Evolutionary conservation across 37 sponge, comb jelly and placozoan species (phyloP).

Genomic region (Cladorhizidae sp.): DNA sequence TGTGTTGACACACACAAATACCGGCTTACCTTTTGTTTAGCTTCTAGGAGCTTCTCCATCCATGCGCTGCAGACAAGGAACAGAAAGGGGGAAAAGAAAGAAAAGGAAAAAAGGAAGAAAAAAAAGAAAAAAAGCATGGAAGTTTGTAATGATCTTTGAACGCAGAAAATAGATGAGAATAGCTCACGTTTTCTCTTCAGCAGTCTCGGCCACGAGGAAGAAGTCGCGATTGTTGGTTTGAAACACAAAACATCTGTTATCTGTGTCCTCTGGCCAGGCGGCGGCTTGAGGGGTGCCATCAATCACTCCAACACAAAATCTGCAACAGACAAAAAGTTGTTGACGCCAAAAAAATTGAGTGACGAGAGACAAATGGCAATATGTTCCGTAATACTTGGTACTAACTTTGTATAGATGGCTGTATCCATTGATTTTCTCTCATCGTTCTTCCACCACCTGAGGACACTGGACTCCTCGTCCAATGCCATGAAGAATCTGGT

Average conservation of each 20-base stretch:
- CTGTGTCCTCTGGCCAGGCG: slow-evolving; percentile 47
- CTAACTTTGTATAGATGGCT: slow-evolving; percentile 44
- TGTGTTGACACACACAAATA: slow-evolving; percentile 39
- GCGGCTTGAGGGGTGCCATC: slow-evolving; percentile 17
- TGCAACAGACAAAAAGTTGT: no score
- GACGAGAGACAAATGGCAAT: no score
- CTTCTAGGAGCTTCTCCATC: slow-evolving; percentile 51
- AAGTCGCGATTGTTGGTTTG: slow-evolving; percentile 15
- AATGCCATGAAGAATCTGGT: slow-evolving; percentile 41
- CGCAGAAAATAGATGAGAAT: not conserved
- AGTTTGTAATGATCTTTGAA: not conserved
- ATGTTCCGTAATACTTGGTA: not conserved
- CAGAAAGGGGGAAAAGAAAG: not conserved
- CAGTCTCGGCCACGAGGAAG: slow-evolving; percentile 54
- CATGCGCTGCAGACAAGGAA: slow-evolving; percentile 33
- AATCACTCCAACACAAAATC: slow-evolving; percentile 37
- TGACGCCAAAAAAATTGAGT: no score
- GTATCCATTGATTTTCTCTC: slow-evolving; percentile 14
- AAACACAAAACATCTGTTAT: slow-evolving; percentile 43
- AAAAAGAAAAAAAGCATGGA: not conserved
- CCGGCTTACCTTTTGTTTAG: slow-evolving; percentile 30
- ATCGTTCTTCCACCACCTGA: slow-evolving; percentile 62
- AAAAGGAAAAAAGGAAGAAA: not conserved
- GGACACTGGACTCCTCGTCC: slow-evolving; percentile 43
- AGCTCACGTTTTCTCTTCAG: slow-evolving; percentile 50